Evolutionary conservation across 2,888 invertebrate genomes (phyloP).

Genomic region (Zhengitettix transpicula): DNA sequence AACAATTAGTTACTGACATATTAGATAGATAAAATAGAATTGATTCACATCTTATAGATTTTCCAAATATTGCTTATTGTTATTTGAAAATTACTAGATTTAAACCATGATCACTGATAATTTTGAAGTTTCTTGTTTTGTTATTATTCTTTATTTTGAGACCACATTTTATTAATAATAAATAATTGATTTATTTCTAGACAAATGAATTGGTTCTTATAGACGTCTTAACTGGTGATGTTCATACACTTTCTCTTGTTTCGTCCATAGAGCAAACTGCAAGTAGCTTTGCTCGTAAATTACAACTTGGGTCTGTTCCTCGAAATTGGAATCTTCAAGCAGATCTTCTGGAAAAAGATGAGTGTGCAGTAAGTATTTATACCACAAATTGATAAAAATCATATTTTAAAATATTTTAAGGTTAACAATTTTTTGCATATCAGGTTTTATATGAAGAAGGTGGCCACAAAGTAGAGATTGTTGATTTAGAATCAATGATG

Average conservation of each 20-base stretch:
- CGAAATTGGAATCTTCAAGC: slow-evolving; percentile 4
- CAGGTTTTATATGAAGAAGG: slow-evolving; percentile 17
- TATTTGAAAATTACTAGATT: too few relatives aligned
- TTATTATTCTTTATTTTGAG: too few relatives aligned
- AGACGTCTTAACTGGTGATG: slow-evolving; percentile 18
- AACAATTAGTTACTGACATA: too few relatives aligned
- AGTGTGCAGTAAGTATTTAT: slow-evolving; percentile 1
- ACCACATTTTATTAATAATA: too few relatives aligned
- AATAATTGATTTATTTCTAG: slow-evolving; percentile 14
- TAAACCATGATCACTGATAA: too few relatives aligned
- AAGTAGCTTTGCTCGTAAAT: slow-evolving; percentile 18
- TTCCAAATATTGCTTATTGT: too few relatives aligned
- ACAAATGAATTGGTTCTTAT: slow-evolving; percentile 22
- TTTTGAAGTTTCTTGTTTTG: too few relatives aligned
- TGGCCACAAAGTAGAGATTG: slow-evolving; percentile 21
- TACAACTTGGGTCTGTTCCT: background rate
- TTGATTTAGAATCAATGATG: slow-evolving; percentile 20
- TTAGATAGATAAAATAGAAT: too few relatives aligned
- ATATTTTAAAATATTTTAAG: slow-evolving; percentile 17
- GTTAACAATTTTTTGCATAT: background rate
- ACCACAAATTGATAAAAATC: background rate
- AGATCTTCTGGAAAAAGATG: background rate
- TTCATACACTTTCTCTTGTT: slow-evolving; percentile 17
- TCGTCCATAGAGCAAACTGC: slow-evolving; percentile 20
- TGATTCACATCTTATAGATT: too few relatives aligned